Percentiles rank a stretch among this genome's conserved stretches.
Evolutionary conservation across 2,113 vertebrate genomes (phyloP).

Genomic region (Semnornis frantzii): DNA sequence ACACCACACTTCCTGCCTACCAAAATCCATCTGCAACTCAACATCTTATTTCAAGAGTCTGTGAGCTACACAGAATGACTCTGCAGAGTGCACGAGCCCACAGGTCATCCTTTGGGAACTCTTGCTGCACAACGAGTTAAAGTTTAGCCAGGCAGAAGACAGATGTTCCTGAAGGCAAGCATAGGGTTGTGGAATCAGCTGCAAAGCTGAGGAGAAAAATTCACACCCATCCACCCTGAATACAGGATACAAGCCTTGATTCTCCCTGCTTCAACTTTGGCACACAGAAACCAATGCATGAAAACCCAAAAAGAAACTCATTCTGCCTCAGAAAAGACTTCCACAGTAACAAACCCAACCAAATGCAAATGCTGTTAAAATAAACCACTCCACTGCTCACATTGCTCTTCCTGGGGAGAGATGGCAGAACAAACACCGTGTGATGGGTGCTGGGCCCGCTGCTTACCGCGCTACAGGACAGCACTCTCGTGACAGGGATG

Average conservation of each 20-base stretch:
- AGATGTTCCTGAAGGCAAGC: slow-evolving; percentile 16
- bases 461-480: not conserved
- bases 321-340: not conserved
- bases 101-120: not conserved
- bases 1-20: not conserved
- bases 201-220: not conserved
- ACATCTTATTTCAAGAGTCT: not conserved
- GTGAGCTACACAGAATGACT: not conserved
- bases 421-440: slow-evolving; percentile 28
- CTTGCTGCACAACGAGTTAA: not conserved
- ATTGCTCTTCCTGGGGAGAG: slow-evolving; percentile 26
- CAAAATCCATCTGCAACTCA: not conserved
- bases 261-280: not conserved
- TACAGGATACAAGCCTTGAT: not conserved
- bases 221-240: not conserved
- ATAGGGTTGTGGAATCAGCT: not conserved
- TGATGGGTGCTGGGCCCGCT: not conserved
- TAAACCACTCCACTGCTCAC: slow-evolving; percentile 46
- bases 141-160: slow-evolving; percentile 18
- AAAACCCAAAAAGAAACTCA: not conserved
- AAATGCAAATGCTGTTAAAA: slow-evolving; percentile 39
- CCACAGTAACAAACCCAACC: not conserved
- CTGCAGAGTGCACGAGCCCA: not conserved
- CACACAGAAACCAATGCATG: rapidly evolving
- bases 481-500: not conserved